Conservation (phyloP, 2,888 invertebrate genomes). For the Lacanobia wlatinum region DNA sequence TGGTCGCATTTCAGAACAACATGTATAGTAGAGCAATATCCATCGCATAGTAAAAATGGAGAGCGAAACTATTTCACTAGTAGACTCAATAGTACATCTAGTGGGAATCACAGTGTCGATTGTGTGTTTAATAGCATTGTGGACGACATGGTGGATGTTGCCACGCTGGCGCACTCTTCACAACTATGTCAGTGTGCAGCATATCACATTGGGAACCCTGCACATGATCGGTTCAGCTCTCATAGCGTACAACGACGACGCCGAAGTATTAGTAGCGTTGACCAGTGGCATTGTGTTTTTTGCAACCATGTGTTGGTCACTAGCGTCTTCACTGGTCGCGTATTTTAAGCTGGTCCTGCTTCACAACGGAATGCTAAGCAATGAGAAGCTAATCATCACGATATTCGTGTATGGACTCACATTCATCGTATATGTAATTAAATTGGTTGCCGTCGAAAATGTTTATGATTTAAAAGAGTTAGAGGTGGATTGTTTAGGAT, state of each 20-base stretch:
- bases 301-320: constrained; percentile 56
- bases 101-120: constrained; percentile 32
- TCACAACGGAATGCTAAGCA: constrained; percentile 44
- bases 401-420: constrained; percentile 44
- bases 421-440: constrained; percentile 13
- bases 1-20: background rate
- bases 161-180: constrained; percentile 68
- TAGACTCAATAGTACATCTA: background rate
- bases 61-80: no score
- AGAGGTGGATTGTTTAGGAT: background rate
- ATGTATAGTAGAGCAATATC: background rate
- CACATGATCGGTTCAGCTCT: constrained; percentile 33
- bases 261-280: background rate
- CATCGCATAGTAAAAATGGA: constrained; percentile 20
- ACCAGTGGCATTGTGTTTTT: constrained; percentile 32
- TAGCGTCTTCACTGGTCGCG: constrained; percentile 56
- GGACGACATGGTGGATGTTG: constrained; percentile 63
- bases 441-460: background rate
- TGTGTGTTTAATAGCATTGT: constrained; percentile 41
- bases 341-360: constrained; percentile 63
- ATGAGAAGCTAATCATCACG: constrained; percentile 54
- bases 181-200: constrained; percentile 63
- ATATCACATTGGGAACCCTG: constrained; percentile 61
- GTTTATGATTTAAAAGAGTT: background rate
- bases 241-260: background rate